A percentile compares a stretch with the other conserved stretches of the same genome.
phyloP scores from a whole-genome alignment of 2,888 invertebrate species.

The Agonum fuliginosum region DNA sequence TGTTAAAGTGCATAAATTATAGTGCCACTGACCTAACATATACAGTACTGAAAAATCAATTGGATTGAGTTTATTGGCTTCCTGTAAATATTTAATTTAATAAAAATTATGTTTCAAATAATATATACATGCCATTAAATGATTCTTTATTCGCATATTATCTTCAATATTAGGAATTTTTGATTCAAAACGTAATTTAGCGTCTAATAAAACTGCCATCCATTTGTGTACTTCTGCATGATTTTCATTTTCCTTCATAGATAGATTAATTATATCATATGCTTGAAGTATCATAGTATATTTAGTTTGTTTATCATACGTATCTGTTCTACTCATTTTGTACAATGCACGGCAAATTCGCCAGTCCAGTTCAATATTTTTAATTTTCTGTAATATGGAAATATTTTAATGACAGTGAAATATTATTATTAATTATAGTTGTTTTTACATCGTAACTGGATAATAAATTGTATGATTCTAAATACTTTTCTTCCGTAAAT shows the following conservation, averaged over 20 bases:
- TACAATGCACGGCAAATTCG: conserved; percentile 86
- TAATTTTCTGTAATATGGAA: conserved; percentile 59
- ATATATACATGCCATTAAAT: conserved; percentile 17
- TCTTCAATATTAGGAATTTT: neutral
- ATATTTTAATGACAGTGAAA: neutral
- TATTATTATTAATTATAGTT: conserved; percentile 74
- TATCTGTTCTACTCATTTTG: conserved; percentile 80
- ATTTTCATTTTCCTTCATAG: conserved; percentile 72
- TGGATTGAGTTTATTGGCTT: conserved; percentile 88
- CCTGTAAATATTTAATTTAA: conserved; percentile 67
- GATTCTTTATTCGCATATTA: conserved; percentile 15
- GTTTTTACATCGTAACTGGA: conserved; percentile 26
- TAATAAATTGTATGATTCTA: conserved; percentile 77
- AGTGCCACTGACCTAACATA: conserved; percentile 91
- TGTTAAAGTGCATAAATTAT: conserved; percentile 86
- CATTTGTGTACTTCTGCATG: conserved; percentile 75
- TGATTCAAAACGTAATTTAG: conserved; percentile 82
- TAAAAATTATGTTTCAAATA: neutral
- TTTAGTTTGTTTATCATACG: conserved; percentile 72
- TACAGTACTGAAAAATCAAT: conserved; percentile 88
- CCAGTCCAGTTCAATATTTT: conserved; percentile 80
- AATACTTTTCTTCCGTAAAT: conserved; percentile 80
- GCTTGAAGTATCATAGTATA: conserved; percentile 81
- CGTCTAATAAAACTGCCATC: conserved; percentile 84
- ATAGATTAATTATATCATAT: conserved; percentile 77